Percentiles rank a stretch among this genome's conserved stretches.
These are phyloP conservation scores for Syngnathoides biaculeatus DNA, from an alignment of 2,113 vertebrate species.

Conservation along the genomic window DNA sequence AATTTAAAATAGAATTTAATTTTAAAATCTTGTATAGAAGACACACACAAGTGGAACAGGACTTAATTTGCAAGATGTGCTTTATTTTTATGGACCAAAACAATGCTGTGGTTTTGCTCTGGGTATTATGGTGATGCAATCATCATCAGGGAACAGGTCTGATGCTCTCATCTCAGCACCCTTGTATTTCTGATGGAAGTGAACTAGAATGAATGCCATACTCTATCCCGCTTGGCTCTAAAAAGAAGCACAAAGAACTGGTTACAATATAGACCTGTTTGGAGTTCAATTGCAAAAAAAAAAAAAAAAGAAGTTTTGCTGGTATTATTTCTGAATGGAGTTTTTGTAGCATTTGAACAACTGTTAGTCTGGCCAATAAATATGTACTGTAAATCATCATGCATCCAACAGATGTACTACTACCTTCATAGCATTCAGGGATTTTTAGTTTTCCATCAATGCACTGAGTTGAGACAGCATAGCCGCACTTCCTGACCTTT, in stretches of 20 bases:
- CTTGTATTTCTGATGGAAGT: conserved; percentile 59
- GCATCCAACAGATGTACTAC: background rate
- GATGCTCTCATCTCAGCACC: conserved; percentile 49
- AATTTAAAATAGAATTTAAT: background rate
- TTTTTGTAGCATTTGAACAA: background rate
- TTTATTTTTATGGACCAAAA: conserved; percentile 10
- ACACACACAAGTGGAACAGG: background rate
- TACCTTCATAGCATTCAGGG: conserved; percentile 62
- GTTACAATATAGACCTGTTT: conserved; percentile 1
- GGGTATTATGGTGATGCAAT: background rate
- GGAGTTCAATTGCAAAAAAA: no score
- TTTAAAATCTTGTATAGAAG: background rate
- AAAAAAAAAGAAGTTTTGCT: background rate
- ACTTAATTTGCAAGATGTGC: background rate
- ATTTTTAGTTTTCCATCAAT: conserved; percentile 44
- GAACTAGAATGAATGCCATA: rapidly evolving
- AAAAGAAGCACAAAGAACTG: conserved; percentile 24
- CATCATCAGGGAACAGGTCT: background rate
- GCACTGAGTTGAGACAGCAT: conserved; percentile 52
- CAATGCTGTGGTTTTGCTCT: background rate
- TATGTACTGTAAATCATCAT: background rate
- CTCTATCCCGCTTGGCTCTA: background rate
- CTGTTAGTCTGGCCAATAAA: background rate
- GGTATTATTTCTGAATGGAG: background rate
- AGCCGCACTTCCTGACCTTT: conserved; percentile 39